A percentile compares a stretch with the other conserved stretches of the same genome.
Evolutionary conservation across 2,888 invertebrate genomes (phyloP).

Genomic region (Drosophila anomalata): DNA sequence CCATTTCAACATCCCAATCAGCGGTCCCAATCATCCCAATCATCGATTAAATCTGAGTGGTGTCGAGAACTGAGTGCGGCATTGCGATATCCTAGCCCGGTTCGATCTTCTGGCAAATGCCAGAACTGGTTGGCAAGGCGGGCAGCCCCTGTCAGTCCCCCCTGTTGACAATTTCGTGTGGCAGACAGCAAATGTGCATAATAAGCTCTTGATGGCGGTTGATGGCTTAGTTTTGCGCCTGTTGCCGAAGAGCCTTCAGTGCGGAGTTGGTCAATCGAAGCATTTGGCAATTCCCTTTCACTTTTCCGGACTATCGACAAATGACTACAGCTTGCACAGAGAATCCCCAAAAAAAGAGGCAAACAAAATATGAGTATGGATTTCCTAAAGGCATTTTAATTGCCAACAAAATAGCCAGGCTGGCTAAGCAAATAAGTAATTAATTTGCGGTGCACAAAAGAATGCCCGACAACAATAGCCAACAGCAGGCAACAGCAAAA

Average conservation of each 20-base stretch:
- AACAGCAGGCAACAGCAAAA: conserved; percentile 35
- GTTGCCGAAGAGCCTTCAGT: conserved; percentile 47
- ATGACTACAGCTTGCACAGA: conserved; percentile 61
- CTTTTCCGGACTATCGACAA: conserved; percentile 67
- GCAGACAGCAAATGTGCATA: conserved; percentile 46
- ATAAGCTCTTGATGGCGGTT: conserved; percentile 42
- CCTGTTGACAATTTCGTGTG: conserved; percentile 41
- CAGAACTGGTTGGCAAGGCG: conserved; percentile 53
- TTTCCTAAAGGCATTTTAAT: conserved; percentile 68
- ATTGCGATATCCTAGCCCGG: neutral
- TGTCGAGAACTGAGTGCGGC: conserved; percentile 44
- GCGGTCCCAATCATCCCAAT: too few relatives aligned
- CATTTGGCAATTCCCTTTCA: conserved; percentile 75
- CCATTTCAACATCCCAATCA: conserved; percentile 40
- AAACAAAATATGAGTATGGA: conserved; percentile 34
- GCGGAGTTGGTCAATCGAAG: conserved; percentile 45
- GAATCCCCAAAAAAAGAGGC: conserved; percentile 30
- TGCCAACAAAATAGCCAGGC: conserved; percentile 66
- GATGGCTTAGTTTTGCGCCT: conserved; percentile 42
- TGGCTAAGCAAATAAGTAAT: conserved; percentile 71
- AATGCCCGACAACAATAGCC: conserved; percentile 55
- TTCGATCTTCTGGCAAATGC: conserved; percentile 22
- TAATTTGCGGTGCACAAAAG: conserved; percentile 68
- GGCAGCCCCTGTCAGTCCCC: conserved; percentile 9
- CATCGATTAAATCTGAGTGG: conserved; percentile 45